Conservation (phyloP, 2,888 invertebrate genomes). For the Platycnemis pennipes region DNA sequence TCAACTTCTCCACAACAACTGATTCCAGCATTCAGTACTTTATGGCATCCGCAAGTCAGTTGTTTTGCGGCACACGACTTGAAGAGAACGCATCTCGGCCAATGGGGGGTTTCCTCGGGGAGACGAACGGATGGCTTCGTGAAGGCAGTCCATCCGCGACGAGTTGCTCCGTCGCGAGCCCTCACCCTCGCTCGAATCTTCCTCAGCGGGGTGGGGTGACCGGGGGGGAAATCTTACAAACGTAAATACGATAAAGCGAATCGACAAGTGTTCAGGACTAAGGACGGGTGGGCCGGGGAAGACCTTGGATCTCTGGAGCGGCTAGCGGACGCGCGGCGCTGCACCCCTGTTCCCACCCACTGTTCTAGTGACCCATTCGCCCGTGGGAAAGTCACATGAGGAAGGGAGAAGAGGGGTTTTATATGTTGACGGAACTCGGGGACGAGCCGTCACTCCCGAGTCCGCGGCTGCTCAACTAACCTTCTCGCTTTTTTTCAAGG, state of each 20-base stretch:
- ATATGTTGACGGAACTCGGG: background rate
- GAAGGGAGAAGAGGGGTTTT: background rate
- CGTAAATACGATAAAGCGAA: slow-evolving; percentile 18
- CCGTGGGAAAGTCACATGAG: background rate
- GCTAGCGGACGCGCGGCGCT: background rate
- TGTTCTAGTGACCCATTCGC: slow-evolving; percentile 40
- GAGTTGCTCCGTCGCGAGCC: no score
- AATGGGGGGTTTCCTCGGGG: no score
- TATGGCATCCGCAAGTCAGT: no score
- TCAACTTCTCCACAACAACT: no score
- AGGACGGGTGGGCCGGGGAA: background rate
- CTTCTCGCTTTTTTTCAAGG: background rate
- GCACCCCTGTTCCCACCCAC: background rate
- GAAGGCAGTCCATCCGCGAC: no score
- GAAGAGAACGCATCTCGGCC: no score
- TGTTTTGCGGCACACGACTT: no score
- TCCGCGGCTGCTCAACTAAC: background rate
- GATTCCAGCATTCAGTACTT: no score
- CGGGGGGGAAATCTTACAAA: slow-evolving; percentile 26
- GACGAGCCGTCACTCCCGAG: background rate
- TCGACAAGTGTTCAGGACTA: slow-evolving; percentile 16
- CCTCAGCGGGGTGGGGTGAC: background rate
- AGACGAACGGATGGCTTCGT: no score
- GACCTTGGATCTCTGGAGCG: background rate
- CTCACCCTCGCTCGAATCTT: background rate